A percentile compares a stretch with the other conserved stretches of the same genome.
Evolutionary conservation across 2,888 invertebrate genomes (phyloP).

Genomic region (Drosophila cracens): DNA sequence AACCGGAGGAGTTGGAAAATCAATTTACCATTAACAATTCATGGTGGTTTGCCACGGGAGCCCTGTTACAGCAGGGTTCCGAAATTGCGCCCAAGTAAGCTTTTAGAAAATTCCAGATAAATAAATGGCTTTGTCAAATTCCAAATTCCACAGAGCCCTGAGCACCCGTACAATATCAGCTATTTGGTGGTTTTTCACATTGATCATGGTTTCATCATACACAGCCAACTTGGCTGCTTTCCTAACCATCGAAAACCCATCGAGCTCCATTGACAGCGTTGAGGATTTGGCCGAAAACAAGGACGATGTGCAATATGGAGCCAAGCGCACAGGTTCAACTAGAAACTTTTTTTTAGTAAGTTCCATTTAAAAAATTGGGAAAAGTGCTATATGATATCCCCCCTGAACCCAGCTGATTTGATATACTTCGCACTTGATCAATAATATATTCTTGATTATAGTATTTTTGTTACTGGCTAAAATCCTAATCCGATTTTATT

Average conservation of each 20-base stretch:
- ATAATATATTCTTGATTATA: not conserved
- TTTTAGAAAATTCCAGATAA: constrained; percentile 64
- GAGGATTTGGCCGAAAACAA: constrained; percentile 92
- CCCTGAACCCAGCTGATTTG: not conserved
- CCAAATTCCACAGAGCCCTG: constrained; percentile 88
- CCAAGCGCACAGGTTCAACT: constrained; percentile 93
- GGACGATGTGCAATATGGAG: constrained; percentile 93
- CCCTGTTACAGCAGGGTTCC: constrained; percentile 94
- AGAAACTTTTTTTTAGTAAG: constrained; percentile 93
- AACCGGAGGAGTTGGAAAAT: constrained; percentile 93
- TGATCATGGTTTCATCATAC: constrained; percentile 92
- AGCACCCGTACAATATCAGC: constrained; percentile 95
- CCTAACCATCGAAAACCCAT: constrained; percentile 91
- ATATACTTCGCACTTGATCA: not conserved
- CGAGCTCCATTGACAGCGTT: constrained; percentile 90
- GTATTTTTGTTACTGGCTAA: not conserved
- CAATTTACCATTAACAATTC: constrained; percentile 93
- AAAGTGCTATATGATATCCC: not conserved
- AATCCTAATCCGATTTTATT: not conserved
- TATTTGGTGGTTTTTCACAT: constrained; percentile 95
- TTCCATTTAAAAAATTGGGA: not conserved
- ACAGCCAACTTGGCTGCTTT: constrained; percentile 97
- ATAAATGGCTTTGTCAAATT: constrained; percentile 20
- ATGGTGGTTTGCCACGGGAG: constrained; percentile 95
- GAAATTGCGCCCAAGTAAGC: constrained; percentile 94